Conservation (phyloP, 1,140 invertebrate genomes). For the Galleria mellonella region DNA sequence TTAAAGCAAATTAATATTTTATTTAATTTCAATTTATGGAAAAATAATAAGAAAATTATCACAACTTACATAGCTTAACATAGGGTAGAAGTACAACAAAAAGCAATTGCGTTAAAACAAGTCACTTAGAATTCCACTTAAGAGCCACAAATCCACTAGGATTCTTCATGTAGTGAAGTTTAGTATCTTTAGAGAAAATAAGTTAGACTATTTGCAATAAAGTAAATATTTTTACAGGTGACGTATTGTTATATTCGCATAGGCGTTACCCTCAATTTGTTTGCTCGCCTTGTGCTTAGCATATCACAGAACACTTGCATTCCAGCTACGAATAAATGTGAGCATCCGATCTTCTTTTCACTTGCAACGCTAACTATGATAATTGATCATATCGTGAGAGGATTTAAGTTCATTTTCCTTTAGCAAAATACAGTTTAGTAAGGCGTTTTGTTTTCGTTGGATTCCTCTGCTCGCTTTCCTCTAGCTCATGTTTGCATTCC, state of each 20-base stretch:
- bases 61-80: too few relatives aligned
- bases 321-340: conserved; percentile 58
- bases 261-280: conserved; percentile 47
- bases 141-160: too few relatives aligned
- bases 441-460: conserved; percentile 6
- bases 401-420: conserved; percentile 12
- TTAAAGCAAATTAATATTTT: too few relatives aligned
- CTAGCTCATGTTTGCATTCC: conserved; percentile 50
- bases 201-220: too few relatives aligned
- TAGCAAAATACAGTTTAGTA: not conserved
- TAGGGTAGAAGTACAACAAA: too few relatives aligned
- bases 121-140: too few relatives aligned
- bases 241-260: not conserved
- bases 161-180: too few relatives aligned
- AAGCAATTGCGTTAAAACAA: too few relatives aligned
- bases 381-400: not conserved
- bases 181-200: too few relatives aligned
- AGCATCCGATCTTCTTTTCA: conserved; percentile 43
- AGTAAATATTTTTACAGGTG: conserved; percentile 10
- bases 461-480: conserved; percentile 39
- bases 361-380: not conserved
- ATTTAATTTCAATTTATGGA: too few relatives aligned
- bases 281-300: conserved; percentile 66
- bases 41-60: too few relatives aligned
- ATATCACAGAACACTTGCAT: conserved; percentile 60